These are phyloP conservation scores for Tokudaia muenninki DNA, from an alignment of 2,797 vertebrate species.

Conservation along the genomic window DNA sequence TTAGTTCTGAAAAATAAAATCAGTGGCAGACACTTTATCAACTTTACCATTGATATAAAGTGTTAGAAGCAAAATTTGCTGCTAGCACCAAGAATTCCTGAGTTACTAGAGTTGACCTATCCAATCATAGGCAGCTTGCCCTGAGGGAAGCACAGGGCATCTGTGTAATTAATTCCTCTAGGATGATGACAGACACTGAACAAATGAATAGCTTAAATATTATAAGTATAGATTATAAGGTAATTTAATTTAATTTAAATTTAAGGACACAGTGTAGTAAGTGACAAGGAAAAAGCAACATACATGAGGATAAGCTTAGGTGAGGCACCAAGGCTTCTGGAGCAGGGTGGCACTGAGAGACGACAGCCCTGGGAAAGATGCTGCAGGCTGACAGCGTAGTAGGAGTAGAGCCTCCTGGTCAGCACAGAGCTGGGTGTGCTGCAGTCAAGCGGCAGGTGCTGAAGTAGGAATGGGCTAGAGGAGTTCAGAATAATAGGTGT, in stretches of 20 bases:
- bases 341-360: background rate
- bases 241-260: background rate
- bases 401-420: background rate
- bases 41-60: background rate
- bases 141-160: background rate
- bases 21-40: background rate
- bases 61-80: background rate
- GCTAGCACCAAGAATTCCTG: background rate
- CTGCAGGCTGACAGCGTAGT: background rate
- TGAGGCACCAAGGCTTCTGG: background rate
- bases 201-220: background rate
- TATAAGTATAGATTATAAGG: background rate
- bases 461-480: background rate
- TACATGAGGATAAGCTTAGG: background rate
- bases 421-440: background rate
- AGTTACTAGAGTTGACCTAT: background rate
- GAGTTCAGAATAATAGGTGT: background rate
- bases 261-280: background rate
- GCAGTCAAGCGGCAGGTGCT: background rate
- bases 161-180: background rate
- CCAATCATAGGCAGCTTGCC: background rate
- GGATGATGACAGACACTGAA: background rate
- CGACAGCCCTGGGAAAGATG: background rate
- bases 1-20: slow-evolving; percentile 17
- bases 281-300: background rate